Evolutionary conservation across 53 echinoderm and acorn worm genomes (phyloP), one percentile per base, ranked within the genome.

Genomic region (Apostichopus leukothele): DNA sequence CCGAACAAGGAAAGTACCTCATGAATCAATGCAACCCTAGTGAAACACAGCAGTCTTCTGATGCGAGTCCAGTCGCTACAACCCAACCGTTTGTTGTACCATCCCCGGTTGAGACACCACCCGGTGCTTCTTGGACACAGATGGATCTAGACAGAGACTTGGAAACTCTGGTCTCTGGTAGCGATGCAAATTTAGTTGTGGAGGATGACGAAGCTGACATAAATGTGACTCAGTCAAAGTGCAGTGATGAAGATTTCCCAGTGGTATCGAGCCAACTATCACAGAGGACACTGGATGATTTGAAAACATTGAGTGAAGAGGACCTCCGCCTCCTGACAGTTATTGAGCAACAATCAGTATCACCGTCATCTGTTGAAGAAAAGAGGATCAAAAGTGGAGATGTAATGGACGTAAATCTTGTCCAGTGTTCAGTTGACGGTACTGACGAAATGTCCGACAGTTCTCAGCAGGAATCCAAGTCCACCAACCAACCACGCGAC

Each of bases 271-370:
- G 77, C 39, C 77, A 76, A 39, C 77, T 76, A 22, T 76, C 77
- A 1, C 77, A 76, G 52, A 76, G 77, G 52, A 76, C 77, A 76
- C 50, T 76, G 77, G 77, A 76, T 27, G 77, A 39, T 52, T 76
- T 76, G 77, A 52, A 39, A 13, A 39, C 11, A 52, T 51, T 76
- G 77, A 50, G 77, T 16, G 50, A 76, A 16, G 52, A 76, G 50
- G 77, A 76, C 26, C 0, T 76, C 50, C 3, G 52, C 4, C 77
- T 51, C 77, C 26, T 76, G 77, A 76, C 77, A 52, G 77, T 76
- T 51, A 76, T 76, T 27, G 77, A 76, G 39, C 2, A 71, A 71
- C 18, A 13, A 18, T 6, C 18, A 71, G 18, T 19, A 5, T 71
- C n/a, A 71, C 0, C 18, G 6, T 5, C 71, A 71, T 71, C 20